Base-by-base conservation (phyloP, 2,888 invertebrate species). In the Agriopis leucophaearia region DNA sequence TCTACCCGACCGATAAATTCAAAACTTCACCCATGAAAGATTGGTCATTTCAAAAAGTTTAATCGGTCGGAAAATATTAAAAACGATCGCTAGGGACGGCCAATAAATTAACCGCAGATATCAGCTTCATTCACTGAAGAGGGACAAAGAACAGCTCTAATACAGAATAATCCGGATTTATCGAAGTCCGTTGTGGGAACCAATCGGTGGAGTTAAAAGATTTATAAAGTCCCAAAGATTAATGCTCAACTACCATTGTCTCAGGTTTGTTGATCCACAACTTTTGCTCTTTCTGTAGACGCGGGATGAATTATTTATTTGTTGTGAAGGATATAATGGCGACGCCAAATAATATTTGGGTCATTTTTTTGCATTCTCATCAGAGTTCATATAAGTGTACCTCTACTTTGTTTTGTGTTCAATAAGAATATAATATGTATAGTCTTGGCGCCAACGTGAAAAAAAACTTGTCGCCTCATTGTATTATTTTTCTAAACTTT, bases 111-210 rank as follows among this genome's bases (percentile, higher is more conserved):
- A 77, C 75, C 72, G 71, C 76, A 79, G 81, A 82, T 82, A 82
- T 80, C 78, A 82, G 82, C 77, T 85, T 86, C 78, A 79, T 79
- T 78, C 78, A 76, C 60, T 54, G 66, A 57, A 68, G 55, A 54
- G 48, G 66, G 74, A 79, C 80, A 82, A 84, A 81, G 83, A 86
- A 86, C 84, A 78, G 80, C 78, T 83, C 75, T 88, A 88, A 90
- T 88, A 87, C 85, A 81, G 84, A 87, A 87, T 90, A 88, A 90
- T 88, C 87, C 85, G 81, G 86, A 88, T 87, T 90, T 88, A 87
- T 86, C 76, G 77, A 75, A 77, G 75, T 74, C 77, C 80, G 71
- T 59, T 74, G 74, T 71, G 75, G 73, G 73, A 76, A 78, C 75
- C 82, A 80, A 83, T 86, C 81, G 81, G 78, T 78, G 79, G 88